These are phyloP conservation scores for Cryptotermes secundus DNA, from an alignment of 1,140 invertebrate species.

Conservation along the genomic window DNA sequence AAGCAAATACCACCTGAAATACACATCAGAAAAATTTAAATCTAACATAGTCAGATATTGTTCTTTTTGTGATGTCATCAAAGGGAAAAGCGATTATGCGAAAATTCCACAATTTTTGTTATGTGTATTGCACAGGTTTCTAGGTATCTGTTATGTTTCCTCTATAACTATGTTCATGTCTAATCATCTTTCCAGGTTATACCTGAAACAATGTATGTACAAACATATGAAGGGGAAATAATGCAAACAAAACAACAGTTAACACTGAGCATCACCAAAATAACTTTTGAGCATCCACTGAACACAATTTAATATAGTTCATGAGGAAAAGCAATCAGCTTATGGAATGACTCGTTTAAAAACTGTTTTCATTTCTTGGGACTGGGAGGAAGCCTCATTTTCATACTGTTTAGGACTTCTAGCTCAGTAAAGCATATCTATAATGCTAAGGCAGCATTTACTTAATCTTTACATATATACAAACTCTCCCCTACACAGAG, in stretches of 20 bases:
- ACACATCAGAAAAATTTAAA: conserved; percentile 10
- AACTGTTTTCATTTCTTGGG: neutral
- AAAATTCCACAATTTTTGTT: neutral
- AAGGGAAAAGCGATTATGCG: neutral
- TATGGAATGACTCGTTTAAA: neutral
- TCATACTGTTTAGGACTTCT: too few relatives aligned
- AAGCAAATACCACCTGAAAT: neutral
- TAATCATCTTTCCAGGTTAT: too few relatives aligned
- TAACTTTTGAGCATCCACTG: too few relatives aligned
- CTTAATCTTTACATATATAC: neutral
- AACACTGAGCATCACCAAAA: too few relatives aligned
- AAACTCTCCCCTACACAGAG: neutral
- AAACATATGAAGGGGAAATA: too few relatives aligned
- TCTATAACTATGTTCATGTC: too few relatives aligned
- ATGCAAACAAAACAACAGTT: too few relatives aligned
- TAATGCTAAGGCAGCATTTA: neutral
- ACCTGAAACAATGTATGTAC: too few relatives aligned
- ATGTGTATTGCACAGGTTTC: too few relatives aligned
- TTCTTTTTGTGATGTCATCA: neutral
- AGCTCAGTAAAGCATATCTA: neutral
- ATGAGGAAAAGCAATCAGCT: neutral
- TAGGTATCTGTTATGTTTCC: too few relatives aligned
- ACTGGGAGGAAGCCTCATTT: too few relatives aligned
- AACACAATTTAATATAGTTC: neutral
- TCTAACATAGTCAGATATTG: neutral